Conservation (phyloP, 2,888 invertebrate species). For the Atrina japonica region DNA sequence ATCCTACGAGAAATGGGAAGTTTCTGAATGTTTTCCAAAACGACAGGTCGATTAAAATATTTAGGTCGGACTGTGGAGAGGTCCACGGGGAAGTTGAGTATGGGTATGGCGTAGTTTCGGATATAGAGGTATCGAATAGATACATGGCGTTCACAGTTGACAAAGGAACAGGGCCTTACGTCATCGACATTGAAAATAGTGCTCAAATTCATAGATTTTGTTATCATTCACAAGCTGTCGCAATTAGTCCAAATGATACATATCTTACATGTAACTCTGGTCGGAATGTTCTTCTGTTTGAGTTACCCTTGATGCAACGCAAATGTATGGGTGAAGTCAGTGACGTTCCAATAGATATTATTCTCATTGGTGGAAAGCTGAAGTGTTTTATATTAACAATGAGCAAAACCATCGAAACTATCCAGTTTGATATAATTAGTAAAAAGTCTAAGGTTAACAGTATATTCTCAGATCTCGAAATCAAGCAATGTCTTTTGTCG, state of each 20-base stretch:
- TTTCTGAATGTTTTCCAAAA: conserved; percentile 69
- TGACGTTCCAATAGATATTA: conserved; percentile 65
- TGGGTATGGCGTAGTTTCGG: conserved; percentile 55
- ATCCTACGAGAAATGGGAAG: conserved; percentile 66
- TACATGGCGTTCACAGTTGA: conserved; percentile 68
- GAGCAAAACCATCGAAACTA: conserved; percentile 61
- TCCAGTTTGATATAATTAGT: conserved; percentile 63
- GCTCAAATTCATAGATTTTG: conserved; percentile 66
- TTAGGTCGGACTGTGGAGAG: conserved; percentile 68
- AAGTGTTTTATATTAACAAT: conserved; percentile 68
- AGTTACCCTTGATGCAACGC: conserved; percentile 70
- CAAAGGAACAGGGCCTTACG: conserved; percentile 67
- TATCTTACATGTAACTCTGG: conserved; percentile 68
- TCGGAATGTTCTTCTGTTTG: conserved; percentile 59
- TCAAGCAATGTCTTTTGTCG: conserved; percentile 61
- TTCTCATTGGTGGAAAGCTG: conserved; percentile 55
- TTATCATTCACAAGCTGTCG: conserved; percentile 65
- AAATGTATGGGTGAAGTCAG: conserved; percentile 63
- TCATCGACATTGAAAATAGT: conserved; percentile 68
- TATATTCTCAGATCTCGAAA: conserved; percentile 68
- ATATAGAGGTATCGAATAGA: conserved; percentile 61
- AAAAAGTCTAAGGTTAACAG: conserved; percentile 54
- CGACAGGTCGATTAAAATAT: conserved; percentile 62
- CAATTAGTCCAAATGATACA: conserved; percentile 67
- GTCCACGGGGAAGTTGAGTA: conserved; percentile 65